Evolutionary conservation across 2,113 vertebrate genomes (phyloP), one percentile per base, ranked within the genome.

Genomic region (Bubo blakistoni): DNA sequence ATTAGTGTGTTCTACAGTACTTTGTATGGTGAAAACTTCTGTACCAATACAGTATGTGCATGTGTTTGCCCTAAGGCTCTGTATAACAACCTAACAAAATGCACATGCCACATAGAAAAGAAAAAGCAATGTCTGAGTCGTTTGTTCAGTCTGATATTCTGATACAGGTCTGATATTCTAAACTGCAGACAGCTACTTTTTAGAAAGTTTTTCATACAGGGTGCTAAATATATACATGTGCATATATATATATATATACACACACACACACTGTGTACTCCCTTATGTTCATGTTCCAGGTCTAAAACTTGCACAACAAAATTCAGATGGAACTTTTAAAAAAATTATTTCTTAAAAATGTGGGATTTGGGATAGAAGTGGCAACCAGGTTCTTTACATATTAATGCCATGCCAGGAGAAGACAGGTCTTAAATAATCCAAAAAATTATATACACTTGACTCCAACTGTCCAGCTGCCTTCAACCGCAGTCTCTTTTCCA

Each of bases 201-300:
- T 20, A 65, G 26, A n/a, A 55, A 49, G 30, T 21, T 36, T 54
- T 61, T 18, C 55, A 38, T 16, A 24, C 21, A 10, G 12, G 32
- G 16, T 38, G 36, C 22, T 36, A 72, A 65, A 63, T 27, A 58
- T 6, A 24, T 11, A 26, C 9, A 42, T 8, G 22, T 11, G 20
- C 16, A 34, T 7, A 29, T 1, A 30, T 2, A 44, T 3, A 20
- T 16, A 25, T 4, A 52, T 4, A 29, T 8, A 61, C 5, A 20
- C 5, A 47, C 46, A 47, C 46, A 47, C 46, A 47, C 19, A 47
- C 9, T 3, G 18, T 16, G 36, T 36, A 52, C 17, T 49, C 67
- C 59, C 16, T 18, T 7, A 29, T 11, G 26, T n/a, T 74, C 24
- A 42, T 1, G 0, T 69, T 51, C 34, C 9, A 54, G 25, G 26